Base-by-base conservation (phyloP, 2,113 vertebrate species). In the Datnioides undecimradiatus region DNA sequence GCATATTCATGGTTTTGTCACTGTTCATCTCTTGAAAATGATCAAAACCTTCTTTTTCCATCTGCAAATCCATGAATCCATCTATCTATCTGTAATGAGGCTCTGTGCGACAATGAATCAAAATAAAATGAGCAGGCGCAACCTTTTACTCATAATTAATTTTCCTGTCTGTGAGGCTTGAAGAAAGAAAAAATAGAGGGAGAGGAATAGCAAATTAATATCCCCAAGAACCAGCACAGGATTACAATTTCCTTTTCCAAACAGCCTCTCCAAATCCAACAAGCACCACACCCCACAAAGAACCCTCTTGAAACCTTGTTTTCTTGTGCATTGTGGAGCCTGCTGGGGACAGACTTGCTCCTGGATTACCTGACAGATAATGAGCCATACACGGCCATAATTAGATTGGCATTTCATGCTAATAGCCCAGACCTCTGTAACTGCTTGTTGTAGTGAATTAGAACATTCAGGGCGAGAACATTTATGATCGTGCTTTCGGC, bases 351-450 rank as follows among this genome's bases (percentile, higher is more conserved):
- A 14, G 73, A 43, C 79, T 67, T 25, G 21, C 80, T 85, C 79
- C 68, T 66, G 80, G 75, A 81, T 84, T 84, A 86, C 87, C 82
- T 69, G 65, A 60, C 65, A 82, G 38, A 87, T 88, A 90, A 92
- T 92, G 83, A 55, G 62, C 79, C 59, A 41, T 74, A 75, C 72
- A 75, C 65, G 31, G 36, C 38, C 54, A 63, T 94, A 93, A 94
- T 94, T 91, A 90, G 82, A 91, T 82, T 92, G 91, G 85, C 90
- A 91, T 92, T 93, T 93, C 21, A 51, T 55, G 75, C 82, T 88
- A 86, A 93, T 83, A 80, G 86, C 76, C 66, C 74, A 68, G 82
- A 80, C 78, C 79, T 77, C 72, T 62, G 31, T 87, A 91, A 90
- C 80, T 85, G 86, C 80, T 64, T 76, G 85, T 86, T 87, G 78